Base-by-base conservation (phyloP, 2,888 invertebrate species). In the Rhabditoides inermis region DNA sequence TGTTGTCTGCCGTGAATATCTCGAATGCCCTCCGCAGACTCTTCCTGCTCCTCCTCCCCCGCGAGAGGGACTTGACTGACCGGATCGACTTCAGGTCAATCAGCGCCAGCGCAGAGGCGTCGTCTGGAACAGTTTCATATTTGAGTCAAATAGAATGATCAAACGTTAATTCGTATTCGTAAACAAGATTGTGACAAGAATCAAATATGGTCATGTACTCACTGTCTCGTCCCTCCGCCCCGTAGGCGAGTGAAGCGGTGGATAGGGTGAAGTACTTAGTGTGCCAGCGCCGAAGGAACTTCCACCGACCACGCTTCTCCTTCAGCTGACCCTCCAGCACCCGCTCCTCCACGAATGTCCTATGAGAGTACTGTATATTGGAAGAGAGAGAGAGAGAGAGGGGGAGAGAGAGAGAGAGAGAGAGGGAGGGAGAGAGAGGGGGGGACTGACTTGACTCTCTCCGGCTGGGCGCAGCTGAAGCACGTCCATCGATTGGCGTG, bases 21-120 rank as follows among this genome's bases (percentile, higher is more conserved):
- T 92, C 91, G 81, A 92, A 92, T 1, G 90, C 90, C 78, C 89
- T 90, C 23, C 91, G 90, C 70, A 91, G 89, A 80, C 89, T 88
- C 48, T 73, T 73, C 25, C 74, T 55, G 49, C 90, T 83, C 42
- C 78, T 77, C 10, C 89, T 88, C 49, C 89, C 75, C 28, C 76
- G 87, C 46, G 88, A 83, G 0, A 90, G 87, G 12, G 91, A 90
- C 75, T 90, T 88, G n/a, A 92, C 91, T 35, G 88, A 89, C 15
- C 90, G 85, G 61, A 92, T 90, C 79, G 90, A 88, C 78, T 89
- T 88, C 18, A 92, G 85, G 77, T 90, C 90, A 66, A 92, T 88
- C 6, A 64, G 48, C 18, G 65, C 66, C 22, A 61, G 48, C 3
- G 47, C 40, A 20, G 28, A 7, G 49, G 20, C 18, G 28, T 41